phyloP scores from a whole-genome alignment of 1,140 invertebrate species.

The Paraescarpia echinospica region DNA sequence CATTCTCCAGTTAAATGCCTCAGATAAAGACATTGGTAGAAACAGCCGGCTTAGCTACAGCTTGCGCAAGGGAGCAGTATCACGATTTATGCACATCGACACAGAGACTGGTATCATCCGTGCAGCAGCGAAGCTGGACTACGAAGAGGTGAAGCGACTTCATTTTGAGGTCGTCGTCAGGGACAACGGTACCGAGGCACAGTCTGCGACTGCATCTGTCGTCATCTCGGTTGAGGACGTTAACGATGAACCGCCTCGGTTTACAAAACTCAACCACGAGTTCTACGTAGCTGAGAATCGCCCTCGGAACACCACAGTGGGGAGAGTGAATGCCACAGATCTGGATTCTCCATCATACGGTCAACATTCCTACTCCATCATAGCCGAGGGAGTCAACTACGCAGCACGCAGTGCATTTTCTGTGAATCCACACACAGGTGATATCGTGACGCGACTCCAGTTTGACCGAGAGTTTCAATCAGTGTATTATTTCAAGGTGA shows the following conservation, averaged over 20 bases:
- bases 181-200: constrained; percentile 20
- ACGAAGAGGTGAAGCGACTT: constrained; percentile 79
- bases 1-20: constrained; percentile 13
- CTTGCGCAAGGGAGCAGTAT: constrained; percentile 16
- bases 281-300: constrained; percentile 14
- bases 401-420: background rate
- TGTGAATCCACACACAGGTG: constrained; percentile 23
- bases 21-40: constrained; percentile 14
- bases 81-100: constrained; percentile 73
- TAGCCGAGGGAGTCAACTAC: background rate
- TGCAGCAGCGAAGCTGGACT: constrained; percentile 77
- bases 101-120: constrained; percentile 79
- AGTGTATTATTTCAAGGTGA: constrained; percentile 12
- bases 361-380: constrained; percentile 17
- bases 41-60: constrained; percentile 7
- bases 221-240: constrained; percentile 24
- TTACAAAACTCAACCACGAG: background rate
- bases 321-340: constrained; percentile 22
- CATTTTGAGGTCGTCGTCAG: constrained; percentile 60
- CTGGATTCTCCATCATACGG: constrained; percentile 25
- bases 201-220: constrained; percentile 18
- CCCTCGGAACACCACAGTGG: constrained; percentile 10
- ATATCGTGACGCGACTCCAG: constrained; percentile 16
- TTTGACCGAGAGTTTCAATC: constrained; percentile 24
- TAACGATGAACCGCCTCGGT: constrained; percentile 28